Evolutionary conservation across 2,888 invertebrate species (phyloP), one percentile per base, ranked within the genome.

Genomic region (Ormyrus labotus): DNA sequence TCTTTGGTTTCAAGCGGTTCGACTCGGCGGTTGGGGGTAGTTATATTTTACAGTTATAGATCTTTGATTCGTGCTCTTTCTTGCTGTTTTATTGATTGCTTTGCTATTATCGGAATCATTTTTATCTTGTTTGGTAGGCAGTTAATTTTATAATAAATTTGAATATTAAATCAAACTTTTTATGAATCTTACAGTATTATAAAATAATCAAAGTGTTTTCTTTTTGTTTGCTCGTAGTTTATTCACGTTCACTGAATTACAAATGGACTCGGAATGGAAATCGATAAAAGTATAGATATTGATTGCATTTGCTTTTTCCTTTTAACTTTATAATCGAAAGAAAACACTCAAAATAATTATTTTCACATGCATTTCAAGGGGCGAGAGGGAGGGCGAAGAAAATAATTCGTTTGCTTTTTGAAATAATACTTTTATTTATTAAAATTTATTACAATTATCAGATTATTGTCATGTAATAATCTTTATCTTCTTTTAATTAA

Each of bases 261-360:
- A 19, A 19, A 19, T 19, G 19, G 19, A 19, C 19, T 47, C 48
- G 11, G 58, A n/a, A 78, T 64, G 67, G 57, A 68, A 78, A 78
- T 73, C 68, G 63, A 73, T 60, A n/a, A 19, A 19, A 19, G 1
- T 19, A 19, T 19, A 19, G 19, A 19, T 19, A 19, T 19, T 53
- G 47, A 9, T 55, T 47, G 19, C 19, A 10, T 11, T 45, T 11
- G 58, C 65, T 45, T 61, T 53, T 58, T 45, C 47, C 50, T 78
- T 77, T 57, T 71, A 60, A 65, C 72, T 61, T 72, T 72, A 60
- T 78, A 78, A 78, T 72, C 78, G 73, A 79, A 79, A 57, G 73
- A 74, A 79, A 79, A 74, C 79, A 79, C 73, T 80, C n/a, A 60
- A 58, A 48, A 19, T 48, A 74, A 74, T 74, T 69, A 73, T 73